phyloP scores from a whole-genome alignment of 2,113 vertebrate genomes.

The Bubo scandiacus region DNA sequence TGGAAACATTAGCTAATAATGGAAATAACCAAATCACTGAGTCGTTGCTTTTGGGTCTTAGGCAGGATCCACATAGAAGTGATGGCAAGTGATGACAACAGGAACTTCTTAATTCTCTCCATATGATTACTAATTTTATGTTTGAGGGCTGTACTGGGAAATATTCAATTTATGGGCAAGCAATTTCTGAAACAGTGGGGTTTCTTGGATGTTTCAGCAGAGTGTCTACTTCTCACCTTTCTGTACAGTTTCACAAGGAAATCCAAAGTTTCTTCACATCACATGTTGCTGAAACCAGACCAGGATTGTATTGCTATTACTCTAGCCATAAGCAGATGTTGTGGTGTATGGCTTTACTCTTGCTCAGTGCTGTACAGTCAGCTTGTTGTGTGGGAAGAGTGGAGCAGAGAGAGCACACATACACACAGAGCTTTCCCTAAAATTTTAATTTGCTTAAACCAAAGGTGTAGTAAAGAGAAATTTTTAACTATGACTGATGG shows the following conservation, averaged over 20 bases:
- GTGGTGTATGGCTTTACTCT: background rate
- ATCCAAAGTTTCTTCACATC: background rate
- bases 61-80: background rate
- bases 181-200: background rate
- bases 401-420: background rate
- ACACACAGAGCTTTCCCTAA: accelerated
- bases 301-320: background rate
- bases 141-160: background rate
- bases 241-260: background rate
- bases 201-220: background rate
- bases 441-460: background rate
- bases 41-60: background rate
- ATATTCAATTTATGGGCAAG: background rate
- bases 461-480: background rate
- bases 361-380: background rate
- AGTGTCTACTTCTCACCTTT: background rate
- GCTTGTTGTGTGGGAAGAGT: background rate
- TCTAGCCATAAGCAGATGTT: background rate
- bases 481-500: background rate
- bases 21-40: background rate
- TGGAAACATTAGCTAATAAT: background rate
- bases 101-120: background rate
- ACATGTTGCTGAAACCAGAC: background rate
- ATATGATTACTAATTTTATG: background rate
- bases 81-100: background rate